A percentile compares a stretch with the other conserved stretches of the same genome.
phyloP scores from a whole-genome alignment of 1,140 invertebrate species.

The Oryctes rhinoceros region DNA sequence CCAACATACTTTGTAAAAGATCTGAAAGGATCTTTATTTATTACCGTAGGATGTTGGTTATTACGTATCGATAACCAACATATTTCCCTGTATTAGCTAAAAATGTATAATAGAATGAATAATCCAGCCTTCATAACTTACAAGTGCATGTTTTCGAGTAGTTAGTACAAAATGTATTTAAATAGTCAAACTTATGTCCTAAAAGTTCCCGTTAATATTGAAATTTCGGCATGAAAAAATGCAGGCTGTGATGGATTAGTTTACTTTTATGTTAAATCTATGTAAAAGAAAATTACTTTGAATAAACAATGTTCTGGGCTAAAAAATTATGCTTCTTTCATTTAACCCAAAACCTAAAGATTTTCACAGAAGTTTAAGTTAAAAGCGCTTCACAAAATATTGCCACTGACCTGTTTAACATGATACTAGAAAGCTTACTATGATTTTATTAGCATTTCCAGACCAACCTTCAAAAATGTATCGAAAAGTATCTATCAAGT shows the following conservation, averaged over 20 bases:
- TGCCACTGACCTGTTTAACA: too few relatives aligned
- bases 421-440: too few relatives aligned
- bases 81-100: slow-evolving; percentile 24
- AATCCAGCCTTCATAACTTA: slow-evolving; percentile 40
- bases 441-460: too few relatives aligned
- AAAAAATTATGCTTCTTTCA: slow-evolving; percentile 21
- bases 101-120: slow-evolving; percentile 20
- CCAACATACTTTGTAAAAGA: slow-evolving; percentile 35
- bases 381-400: background rate
- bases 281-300: slow-evolving; percentile 43
- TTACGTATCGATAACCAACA: slow-evolving; percentile 8
- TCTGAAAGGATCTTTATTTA: slow-evolving; percentile 40
- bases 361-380: background rate
- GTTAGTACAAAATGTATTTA: background rate
- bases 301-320: slow-evolving; percentile 39
- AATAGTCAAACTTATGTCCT: background rate
- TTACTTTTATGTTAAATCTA: slow-evolving; percentile 38
- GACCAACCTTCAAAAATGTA: too few relatives aligned
- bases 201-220: background rate
- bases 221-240: slow-evolving; percentile 38
- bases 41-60: slow-evolving; percentile 37
- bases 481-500: too few relatives aligned
- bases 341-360: slow-evolving; percentile 20
- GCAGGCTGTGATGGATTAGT: slow-evolving; percentile 41
- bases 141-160: slow-evolving; percentile 30